Evolutionary conservation across 2,797 vertebrate species (phyloP), one percentile per base, ranked within the genome.

Genomic region (Syncerus caffer): DNA sequence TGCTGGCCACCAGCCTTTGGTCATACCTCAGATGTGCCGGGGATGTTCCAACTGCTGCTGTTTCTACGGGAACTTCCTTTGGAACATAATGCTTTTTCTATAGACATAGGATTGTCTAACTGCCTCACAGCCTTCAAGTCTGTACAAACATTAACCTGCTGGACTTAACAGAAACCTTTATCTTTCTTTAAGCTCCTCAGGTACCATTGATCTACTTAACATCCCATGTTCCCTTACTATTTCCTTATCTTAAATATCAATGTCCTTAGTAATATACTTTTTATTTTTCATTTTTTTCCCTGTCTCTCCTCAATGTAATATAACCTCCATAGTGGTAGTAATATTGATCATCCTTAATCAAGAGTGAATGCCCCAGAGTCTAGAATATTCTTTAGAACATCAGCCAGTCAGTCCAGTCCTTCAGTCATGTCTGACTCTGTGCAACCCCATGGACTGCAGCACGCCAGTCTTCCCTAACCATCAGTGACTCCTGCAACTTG

Each of bases 41-140:
- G 13, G 13, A 19, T 74, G 9, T 29, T 62, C 16, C 0, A 1
- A 60, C 4, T 84, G 1, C 3, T 55, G 1, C 47, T 55, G 8
- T 83, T 87, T 88, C 21, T 45, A 15, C 6, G 42, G 31, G 79
- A 1, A 2, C n/a, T 58, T 80, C 29, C 16, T 12, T 47, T 90
- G 83, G 55, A 16, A 3, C 42, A 2, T 16, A 55, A 42, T 62
- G 16, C 3, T 84, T 47, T 87, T 64, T 62, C 14, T 14, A 23
- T 27, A 29, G 25, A 55, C 16, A 23, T 12, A 47, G 29, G 19
- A 4, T 6, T 51, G 5, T 31, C 79, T 80, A 58, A 67, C 38
- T 86, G 2, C 11, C 10, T 27, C 21, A 17, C 25, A 85, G 16
- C 51, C 29, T 82, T 45, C 16, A 60, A 42, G 27, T 60, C 21